A percentile compares a stretch with the other conserved stretches of the same genome.
Conservation (phyloP, 1,140 invertebrate species). For the Cepaea nemoralis region DNA sequence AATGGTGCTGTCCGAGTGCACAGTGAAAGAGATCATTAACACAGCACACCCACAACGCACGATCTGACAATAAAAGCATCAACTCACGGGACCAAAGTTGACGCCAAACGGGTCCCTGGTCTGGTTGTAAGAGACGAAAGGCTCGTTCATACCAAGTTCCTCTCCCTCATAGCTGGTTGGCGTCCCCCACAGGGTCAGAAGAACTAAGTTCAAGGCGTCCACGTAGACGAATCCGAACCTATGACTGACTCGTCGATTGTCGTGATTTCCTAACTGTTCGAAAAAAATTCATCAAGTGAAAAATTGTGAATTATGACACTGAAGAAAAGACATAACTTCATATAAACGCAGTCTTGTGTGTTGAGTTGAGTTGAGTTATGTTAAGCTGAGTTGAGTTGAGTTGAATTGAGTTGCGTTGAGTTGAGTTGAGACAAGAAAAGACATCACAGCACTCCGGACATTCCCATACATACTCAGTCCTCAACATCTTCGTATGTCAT, state of each 20-base stretch:
- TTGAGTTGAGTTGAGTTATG: too few species aligned
- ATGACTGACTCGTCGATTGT: constrained; percentile 49
- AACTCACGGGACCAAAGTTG: constrained; percentile 48
- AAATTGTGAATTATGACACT: too few species aligned
- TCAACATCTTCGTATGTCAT: too few species aligned
- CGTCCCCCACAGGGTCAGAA: constrained; percentile 59
- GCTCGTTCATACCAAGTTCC: constrained; percentile 65
- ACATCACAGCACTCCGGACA: too few species aligned
- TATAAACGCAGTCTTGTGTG: too few species aligned
- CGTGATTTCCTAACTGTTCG: constrained; percentile 59
- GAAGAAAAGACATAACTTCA: too few species aligned
- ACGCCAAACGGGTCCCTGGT: constrained; percentile 55
- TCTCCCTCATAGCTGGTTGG: constrained; percentile 68
- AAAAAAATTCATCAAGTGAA: neutral
- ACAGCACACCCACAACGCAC: too few species aligned
- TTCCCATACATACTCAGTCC: too few species aligned
- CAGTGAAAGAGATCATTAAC: neutral
- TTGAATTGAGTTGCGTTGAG: too few species aligned
- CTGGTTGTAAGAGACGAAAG: constrained; percentile 51
- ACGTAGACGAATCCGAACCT: constrained; percentile 48
- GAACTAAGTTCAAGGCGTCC: constrained; percentile 55
- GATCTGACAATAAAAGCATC: too few species aligned
- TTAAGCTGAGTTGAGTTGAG: too few species aligned
- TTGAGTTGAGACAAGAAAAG: too few species aligned
- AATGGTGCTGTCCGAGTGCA: neutral